Evolutionary conservation across 2,113 vertebrate genomes (phyloP).

Genomic region (Cyprinodon brontotheroides): DNA sequence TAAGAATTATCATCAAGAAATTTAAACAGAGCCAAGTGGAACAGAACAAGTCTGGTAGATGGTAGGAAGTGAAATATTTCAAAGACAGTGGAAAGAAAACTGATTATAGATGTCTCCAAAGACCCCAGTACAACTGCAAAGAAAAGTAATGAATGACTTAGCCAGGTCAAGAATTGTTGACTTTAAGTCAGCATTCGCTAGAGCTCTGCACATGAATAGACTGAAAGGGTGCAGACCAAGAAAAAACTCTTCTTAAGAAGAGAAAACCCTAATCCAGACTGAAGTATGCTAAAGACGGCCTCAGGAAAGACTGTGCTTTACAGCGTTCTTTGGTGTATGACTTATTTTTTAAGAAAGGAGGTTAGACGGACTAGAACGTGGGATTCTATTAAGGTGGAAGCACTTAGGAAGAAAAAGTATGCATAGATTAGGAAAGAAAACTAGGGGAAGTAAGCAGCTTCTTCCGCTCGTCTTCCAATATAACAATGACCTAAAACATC

Average conservation of each 20-base stretch:
- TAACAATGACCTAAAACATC: neutral
- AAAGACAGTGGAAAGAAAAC: neutral
- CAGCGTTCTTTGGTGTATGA: neutral
- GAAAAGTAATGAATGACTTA: neutral
- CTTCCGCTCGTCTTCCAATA: neutral
- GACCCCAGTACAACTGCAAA: neutral
- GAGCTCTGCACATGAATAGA: neutral
- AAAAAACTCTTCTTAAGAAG: neutral
- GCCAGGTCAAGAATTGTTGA: neutral
- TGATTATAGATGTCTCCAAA: neutral
- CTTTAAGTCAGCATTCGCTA: neutral
- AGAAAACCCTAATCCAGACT: neutral
- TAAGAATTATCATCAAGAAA: neutral
- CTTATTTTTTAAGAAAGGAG: neutral
- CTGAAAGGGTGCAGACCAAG: neutral
- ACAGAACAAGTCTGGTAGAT: neutral
- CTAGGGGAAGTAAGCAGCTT: neutral
- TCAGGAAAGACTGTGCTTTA: neutral
- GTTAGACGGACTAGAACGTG: neutral
- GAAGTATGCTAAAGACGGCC: neutral
- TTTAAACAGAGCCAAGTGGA: neutral
- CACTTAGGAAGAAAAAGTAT: neutral
- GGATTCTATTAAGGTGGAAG: neutral
- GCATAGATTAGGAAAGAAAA: neutral
- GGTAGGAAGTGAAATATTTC: neutral